Evolutionary conservation across 23 tunicate species (phyloP), one percentile per base, ranked within the genome.

Genomic region (Styela clava): DNA sequence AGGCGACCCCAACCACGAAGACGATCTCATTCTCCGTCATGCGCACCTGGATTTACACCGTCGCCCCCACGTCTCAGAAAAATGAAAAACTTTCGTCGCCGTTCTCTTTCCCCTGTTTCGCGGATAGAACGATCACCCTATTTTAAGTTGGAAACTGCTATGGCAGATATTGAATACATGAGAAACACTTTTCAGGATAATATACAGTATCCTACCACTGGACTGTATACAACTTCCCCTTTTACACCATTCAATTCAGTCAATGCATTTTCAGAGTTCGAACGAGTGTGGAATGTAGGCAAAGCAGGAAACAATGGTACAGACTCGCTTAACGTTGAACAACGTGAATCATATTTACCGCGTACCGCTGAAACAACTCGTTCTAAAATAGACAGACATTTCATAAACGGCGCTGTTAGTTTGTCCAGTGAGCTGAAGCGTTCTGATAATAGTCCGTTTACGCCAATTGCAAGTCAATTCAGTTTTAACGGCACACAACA

Each of bases 21-120:
- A 24, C 36, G 2, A 73, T 34, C 78, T 73, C 56, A 34, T 33
- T 73, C 56, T 16, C 78, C 52, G 63, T 35, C 78, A 63, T 26
- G 56, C 78, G 21, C 31, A 22, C 25, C 21, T 25, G 31, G 18
- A 16, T 18, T 67, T 22, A 25, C 71, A 67, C 71, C 71, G 12
- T 44, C 56, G n/a, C n/a, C n/a, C n/a, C n/a, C 12, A 44, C 56
- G 56, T 44, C 12, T 44, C 12, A 5, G 56, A 44, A 12, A 44
- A 44, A 12, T 44, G 31, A 16, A 67, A 67, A 18, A 18, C 71
- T 25, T 67, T 29, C 21, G 71, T 16, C 71, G 24, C 16, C 71
- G 71, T 19, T 67, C 71, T 29, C 71, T 67, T 67, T 67, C 71
- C 12, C 71, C 71, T 18, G 71, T 44, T 44, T 44, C 56, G 12